phyloP scores from a whole-genome alignment of 2,113 vertebrate species.

The Ctenomys sociabilis region DNA sequence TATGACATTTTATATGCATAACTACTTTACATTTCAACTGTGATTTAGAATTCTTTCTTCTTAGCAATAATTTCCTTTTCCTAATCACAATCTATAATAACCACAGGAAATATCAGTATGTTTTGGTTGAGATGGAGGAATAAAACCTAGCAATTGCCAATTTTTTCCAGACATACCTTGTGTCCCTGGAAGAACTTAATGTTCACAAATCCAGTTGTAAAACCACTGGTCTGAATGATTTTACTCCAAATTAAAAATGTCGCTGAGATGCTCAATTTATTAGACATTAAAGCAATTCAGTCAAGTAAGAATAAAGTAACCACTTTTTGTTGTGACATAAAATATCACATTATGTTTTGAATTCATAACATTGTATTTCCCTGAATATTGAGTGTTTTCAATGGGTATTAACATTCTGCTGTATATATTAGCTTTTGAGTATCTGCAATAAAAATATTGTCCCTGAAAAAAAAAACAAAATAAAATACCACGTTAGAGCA shows the following conservation, averaged over 20 bases:
- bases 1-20: not conserved
- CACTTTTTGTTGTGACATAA: not conserved
- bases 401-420: slow-evolving; percentile 84
- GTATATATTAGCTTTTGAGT: slow-evolving; percentile 90
- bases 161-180: not conserved
- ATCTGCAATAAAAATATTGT: slow-evolving; percentile 88
- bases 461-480: slow-evolving; percentile 55
- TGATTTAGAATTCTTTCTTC: not conserved
- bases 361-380: slow-evolving; percentile 83
- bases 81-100: not conserved
- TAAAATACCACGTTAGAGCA: no score
- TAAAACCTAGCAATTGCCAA: not conserved
- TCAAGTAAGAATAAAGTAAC: slow-evolving; percentile 9
- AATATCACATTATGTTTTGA: slow-evolving; percentile 76
- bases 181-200: not conserved
- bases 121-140: not conserved
- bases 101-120: not conserved
- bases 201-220: slow-evolving; percentile 14
- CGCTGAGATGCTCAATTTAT: not conserved
- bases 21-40: not conserved
- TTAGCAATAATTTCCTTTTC: not conserved
- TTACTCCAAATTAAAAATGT: slow-evolving; percentile 16
- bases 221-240: slow-evolving; percentile 29
- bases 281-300: not conserved
- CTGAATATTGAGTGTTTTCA: slow-evolving; percentile 87